These are phyloP conservation scores for Choloepus hoffmanni DNA, from an alignment of 2,113 vertebrate species.

Conservation along the genomic window DNA sequence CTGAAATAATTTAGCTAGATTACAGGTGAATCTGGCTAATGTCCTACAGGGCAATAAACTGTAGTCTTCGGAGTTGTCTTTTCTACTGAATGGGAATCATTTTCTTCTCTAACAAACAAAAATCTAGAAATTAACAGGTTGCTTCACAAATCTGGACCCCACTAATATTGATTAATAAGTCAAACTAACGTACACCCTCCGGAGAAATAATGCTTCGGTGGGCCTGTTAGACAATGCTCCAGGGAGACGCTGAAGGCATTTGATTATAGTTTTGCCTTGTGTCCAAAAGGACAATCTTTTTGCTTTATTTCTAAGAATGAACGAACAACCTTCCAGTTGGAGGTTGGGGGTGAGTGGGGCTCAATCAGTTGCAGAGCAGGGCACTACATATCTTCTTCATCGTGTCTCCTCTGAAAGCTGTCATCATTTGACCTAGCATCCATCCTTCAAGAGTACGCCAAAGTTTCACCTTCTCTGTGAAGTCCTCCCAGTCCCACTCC, in stretches of 20 bases:
- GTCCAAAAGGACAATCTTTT: too few relatives aligned
- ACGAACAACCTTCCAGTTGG: not conserved
- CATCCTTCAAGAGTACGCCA: not conserved
- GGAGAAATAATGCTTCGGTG: not conserved
- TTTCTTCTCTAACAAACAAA: slow-evolving; percentile 11
- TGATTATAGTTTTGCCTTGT: slow-evolving; percentile 8
- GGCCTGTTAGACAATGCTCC: not conserved
- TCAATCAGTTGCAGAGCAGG: not conserved
- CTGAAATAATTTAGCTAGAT: not conserved
- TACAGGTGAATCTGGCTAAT: not conserved
- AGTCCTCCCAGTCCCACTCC: not conserved
- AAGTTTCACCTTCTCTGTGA: not conserved
- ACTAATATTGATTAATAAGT: not conserved
- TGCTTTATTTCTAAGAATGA: not conserved
- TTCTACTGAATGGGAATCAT: not conserved
- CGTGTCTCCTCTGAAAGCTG: not conserved
- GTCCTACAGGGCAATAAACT: not conserved
- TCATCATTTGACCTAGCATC: not conserved
- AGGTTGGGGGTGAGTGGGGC: not conserved
- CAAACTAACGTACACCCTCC: not conserved
- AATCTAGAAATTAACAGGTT: not conserved
- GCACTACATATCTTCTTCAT: not conserved
- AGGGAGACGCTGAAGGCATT: not conserved
- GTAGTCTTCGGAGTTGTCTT: not conserved
- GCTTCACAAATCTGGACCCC: not conserved